A percentile compares a stretch with the other conserved stretches of the same genome.
These are phyloP conservation scores for Aphelinus atriplicis DNA, from an alignment of 1,140 invertebrate genomes.

Conservation along the genomic window DNA sequence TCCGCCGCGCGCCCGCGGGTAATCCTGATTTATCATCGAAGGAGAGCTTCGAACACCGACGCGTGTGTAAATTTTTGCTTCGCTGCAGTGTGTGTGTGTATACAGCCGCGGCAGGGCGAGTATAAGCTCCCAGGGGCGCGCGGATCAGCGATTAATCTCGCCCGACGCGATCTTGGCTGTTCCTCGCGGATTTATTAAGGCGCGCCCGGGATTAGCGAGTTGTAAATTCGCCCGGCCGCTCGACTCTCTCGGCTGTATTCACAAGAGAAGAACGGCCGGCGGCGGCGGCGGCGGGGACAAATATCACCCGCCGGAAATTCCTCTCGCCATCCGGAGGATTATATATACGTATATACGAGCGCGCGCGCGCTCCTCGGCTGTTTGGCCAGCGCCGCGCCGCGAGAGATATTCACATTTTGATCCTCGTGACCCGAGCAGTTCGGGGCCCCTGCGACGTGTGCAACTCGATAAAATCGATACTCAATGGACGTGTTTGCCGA, in stretches of 20 bases:
- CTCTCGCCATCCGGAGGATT: slow-evolving; percentile 3
- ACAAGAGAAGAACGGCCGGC: slow-evolving; percentile 15
- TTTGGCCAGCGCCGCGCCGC: no score
- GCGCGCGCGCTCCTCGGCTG: no score
- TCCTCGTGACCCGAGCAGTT: no score
- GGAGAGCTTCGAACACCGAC: neutral
- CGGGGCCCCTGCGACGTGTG: no score
- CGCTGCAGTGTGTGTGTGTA: neutral
- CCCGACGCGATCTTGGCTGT: slow-evolving; percentile 13
- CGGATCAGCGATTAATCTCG: slow-evolving; percentile 34
- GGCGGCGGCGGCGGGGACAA: neutral
- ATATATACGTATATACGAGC: neutral
- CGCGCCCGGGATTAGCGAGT: slow-evolving; percentile 30
- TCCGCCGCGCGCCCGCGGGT: neutral
- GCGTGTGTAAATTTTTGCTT: neutral
- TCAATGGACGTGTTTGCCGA: neutral
- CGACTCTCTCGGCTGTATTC: neutral
- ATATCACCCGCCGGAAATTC: slow-evolving; percentile 30
- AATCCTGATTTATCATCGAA: slow-evolving; percentile 18
- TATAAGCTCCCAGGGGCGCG: no score
- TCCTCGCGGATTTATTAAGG: slow-evolving; percentile 27
- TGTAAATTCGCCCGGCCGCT: slow-evolving; percentile 21
- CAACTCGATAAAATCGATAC: slow-evolving; percentile 17
- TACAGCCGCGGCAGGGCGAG: no score
- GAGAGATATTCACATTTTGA: no score